These are phyloP conservation scores for Hycleus phaleratus DNA, from an alignment of 1,140 invertebrate species.

Conservation along the genomic window DNA sequence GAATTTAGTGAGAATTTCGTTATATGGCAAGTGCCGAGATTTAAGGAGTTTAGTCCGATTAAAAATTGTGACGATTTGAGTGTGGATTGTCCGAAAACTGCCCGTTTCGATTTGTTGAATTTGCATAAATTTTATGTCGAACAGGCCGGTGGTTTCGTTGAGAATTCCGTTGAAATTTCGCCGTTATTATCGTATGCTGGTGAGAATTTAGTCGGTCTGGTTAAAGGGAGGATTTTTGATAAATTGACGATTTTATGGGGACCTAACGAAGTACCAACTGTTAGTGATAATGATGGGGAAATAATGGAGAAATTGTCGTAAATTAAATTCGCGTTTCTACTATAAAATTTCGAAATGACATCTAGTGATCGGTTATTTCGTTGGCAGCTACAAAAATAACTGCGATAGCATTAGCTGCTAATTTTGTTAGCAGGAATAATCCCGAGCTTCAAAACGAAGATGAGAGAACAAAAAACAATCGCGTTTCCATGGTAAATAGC, in stretches of 20 bases:
- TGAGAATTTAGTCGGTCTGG: conserved; percentile 58
- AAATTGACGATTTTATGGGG: conserved; percentile 4
- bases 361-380: too few relatives aligned
- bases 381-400: too few relatives aligned
- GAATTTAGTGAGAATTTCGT: conserved; percentile 85
- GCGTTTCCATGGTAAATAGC: too few relatives aligned
- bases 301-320: too few relatives aligned
- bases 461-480: too few relatives aligned
- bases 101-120: conserved; percentile 67
- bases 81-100: conserved; percentile 87
- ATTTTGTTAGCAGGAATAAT: too few relatives aligned
- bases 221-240: conserved; percentile 25
- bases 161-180: conserved; percentile 80
- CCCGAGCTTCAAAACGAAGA: too few relatives aligned
- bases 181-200: conserved; percentile 86
- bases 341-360: too few relatives aligned
- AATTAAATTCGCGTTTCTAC: too few relatives aligned
- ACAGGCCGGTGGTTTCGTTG: conserved; percentile 71
- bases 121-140: conserved; percentile 80
- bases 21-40: conserved; percentile 86
- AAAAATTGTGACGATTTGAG: conserved; percentile 85
- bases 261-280: too few relatives aligned
- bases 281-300: too few relatives aligned
- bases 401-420: too few relatives aligned
- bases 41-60: conserved; percentile 93